Evolutionary conservation across 2,888 invertebrate genomes (phyloP).

Genomic region (Mythimna lalbum): DNA sequence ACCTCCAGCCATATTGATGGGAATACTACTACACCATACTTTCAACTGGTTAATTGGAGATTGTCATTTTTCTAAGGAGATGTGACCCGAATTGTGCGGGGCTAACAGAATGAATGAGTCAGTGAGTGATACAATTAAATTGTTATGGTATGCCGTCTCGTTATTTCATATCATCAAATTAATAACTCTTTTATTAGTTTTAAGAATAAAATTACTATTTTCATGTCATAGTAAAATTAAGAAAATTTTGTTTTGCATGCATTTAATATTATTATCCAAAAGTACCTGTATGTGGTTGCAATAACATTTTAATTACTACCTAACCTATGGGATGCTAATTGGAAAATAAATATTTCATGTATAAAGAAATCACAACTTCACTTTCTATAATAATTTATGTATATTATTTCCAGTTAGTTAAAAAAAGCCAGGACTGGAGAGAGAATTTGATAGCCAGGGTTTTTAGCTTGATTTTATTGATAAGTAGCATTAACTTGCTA

Average conservation of each 20-base stretch:
- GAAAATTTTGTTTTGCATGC: conserved; percentile 7
- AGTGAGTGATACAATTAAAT: conserved; percentile 71
- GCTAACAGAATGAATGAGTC: conserved; percentile 72
- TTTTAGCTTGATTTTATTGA: background rate
- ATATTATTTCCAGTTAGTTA: background rate
- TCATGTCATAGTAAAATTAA: background rate
- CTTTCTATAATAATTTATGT: background rate
- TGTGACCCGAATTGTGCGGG: conserved; percentile 68
- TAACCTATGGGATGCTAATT: conserved; percentile 33
- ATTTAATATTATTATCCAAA: background rate
- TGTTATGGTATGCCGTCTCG: conserved; percentile 66
- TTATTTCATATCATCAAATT: conserved; percentile 65
- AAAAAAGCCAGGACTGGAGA: background rate
- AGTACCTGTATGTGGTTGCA: conserved; percentile 19
- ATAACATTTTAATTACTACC: conserved; percentile 10
- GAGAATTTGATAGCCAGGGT: background rate
- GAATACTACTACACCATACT: conserved; percentile 50
- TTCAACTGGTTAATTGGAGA: conserved; percentile 69
- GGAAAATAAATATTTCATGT: conserved; percentile 16
- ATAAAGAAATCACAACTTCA: conserved; percentile 1
- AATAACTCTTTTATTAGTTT: conserved; percentile 38
- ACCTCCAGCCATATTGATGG: conserved; percentile 54
- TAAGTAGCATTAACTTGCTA: background rate
- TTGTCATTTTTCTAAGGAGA: conserved; percentile 69
- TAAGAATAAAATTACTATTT: conserved; percentile 17